Percentiles rank a stretch among this genome's conserved stretches.
Conservation (phyloP, 2,797 vertebrate species). For the Sebastes diaconus region DNA sequence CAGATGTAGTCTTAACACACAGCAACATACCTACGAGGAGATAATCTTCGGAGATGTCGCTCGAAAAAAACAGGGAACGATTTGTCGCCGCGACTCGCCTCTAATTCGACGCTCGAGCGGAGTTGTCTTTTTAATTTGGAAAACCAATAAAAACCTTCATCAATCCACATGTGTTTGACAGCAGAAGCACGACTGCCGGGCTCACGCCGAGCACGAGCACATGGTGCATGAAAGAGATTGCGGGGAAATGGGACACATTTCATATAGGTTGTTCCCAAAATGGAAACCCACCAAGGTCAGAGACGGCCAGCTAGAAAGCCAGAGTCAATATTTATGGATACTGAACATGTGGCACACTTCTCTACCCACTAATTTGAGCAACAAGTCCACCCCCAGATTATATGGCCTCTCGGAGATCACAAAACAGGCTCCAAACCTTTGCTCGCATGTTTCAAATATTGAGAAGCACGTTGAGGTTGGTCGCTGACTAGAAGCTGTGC, state of each 20-base stretch:
- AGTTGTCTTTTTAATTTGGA: constrained; percentile 67
- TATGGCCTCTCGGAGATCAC: constrained; percentile 81
- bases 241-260: constrained; percentile 75
- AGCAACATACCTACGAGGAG: constrained; percentile 57
- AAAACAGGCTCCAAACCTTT: constrained; percentile 69
- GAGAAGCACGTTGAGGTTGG: constrained; percentile 62
- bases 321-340: constrained; percentile 94
- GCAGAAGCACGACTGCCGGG: constrained; percentile 72
- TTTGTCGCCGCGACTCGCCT: constrained; percentile 50
- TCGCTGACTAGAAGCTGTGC: constrained; percentile 53
- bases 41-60: constrained; percentile 63
- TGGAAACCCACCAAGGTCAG: constrained; percentile 92
- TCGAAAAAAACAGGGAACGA: constrained; percentile 36
- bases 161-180: constrained; percentile 80
- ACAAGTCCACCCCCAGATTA: constrained; percentile 86
- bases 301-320: constrained; percentile 88
- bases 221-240: constrained; percentile 72
- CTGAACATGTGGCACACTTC: constrained; percentile 87
- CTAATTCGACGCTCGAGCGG: constrained; percentile 38
- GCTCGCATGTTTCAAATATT: constrained; percentile 68
- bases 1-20: constrained; percentile 80
- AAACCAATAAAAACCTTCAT: constrained; percentile 70
- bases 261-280: constrained; percentile 80
- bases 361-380: constrained; percentile 91
- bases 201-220: constrained; percentile 42